Conservation (phyloP, 2,797 vertebrate species). For the Sebastes variabilis region DNA sequence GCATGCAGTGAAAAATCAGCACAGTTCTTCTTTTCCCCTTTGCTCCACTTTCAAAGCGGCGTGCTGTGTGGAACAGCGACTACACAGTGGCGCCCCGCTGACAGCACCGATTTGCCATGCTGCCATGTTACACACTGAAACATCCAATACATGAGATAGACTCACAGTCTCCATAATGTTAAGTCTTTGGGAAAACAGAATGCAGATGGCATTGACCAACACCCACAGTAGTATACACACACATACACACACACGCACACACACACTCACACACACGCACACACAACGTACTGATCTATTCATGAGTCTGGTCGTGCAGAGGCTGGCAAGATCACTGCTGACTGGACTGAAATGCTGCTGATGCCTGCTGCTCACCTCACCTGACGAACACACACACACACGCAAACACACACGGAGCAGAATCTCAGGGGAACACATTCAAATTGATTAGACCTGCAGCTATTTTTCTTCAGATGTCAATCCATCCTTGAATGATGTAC, state of each 20-base stretch:
- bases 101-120: conserved; percentile 1
- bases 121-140: neutral
- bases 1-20: conserved; percentile 7
- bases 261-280: conserved; percentile 6
- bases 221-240: neutral
- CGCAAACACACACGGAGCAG: conserved; percentile 11
- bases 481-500: conserved; percentile 66
- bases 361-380: conserved; percentile 74
- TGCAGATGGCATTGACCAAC: conserved; percentile 22
- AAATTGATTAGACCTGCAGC: conserved; percentile 75
- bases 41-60: conserved; percentile 17
- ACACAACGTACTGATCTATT: conserved; percentile 71
- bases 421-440: conserved; percentile 60
- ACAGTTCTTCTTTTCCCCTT: conserved; percentile 5
- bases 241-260: neutral
- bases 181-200: conserved; percentile 5
- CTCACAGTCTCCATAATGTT: neutral
- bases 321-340: conserved; percentile 75
- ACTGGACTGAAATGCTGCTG: conserved; percentile 79
- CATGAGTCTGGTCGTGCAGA: conserved; percentile 67
- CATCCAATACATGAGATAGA: neutral
- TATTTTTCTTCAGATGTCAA: conserved; percentile 79
- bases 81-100: conserved; percentile 1
- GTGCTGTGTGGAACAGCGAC: neutral
- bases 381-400: conserved; percentile 51